A percentile compares a stretch with the other conserved stretches of the same genome.
Evolutionary conservation across 2,797 vertebrate genomes (phyloP).

Genomic region (Enteromius fasciolatus): DNA sequence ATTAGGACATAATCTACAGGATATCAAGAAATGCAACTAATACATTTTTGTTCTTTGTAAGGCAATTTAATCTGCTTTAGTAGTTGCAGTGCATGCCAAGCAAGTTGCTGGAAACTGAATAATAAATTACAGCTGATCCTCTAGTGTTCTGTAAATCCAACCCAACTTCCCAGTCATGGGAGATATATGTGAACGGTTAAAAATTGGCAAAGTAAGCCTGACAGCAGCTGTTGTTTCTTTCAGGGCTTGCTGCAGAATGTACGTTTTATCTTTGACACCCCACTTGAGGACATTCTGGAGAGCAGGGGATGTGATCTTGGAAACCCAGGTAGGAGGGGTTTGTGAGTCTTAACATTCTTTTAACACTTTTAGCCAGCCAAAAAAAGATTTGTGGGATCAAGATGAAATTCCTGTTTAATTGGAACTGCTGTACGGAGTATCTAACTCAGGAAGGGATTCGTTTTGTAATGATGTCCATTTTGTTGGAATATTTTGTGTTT

Average conservation of each 20-base stretch:
- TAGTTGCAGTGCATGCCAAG: conserved; percentile 31
- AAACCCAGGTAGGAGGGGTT: conserved; percentile 76
- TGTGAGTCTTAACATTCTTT: conserved; percentile 30
- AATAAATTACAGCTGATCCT: conserved; percentile 35
- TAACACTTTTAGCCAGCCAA: conserved; percentile 28
- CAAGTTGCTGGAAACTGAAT: conserved; percentile 36
- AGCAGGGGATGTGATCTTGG: conserved; percentile 80
- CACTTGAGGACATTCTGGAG: conserved; percentile 80
- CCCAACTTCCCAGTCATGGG: conserved; percentile 26
- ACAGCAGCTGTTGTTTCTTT: conserved; percentile 49
- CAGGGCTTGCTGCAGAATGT: conserved; percentile 86
- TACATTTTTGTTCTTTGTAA: neutral
- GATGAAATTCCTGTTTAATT: conserved; percentile 32
- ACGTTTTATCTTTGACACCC: conserved; percentile 78
- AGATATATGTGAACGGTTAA: conserved; percentile 38
- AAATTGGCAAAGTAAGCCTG: conserved; percentile 36
- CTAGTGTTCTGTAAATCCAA: conserved; percentile 36
- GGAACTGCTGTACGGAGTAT: conserved; percentile 11
- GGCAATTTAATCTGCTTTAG: conserved; percentile 14
- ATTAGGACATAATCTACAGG: neutral
- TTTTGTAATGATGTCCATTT: neutral
- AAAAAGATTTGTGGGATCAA: conserved; percentile 25
- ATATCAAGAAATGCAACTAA: conserved; percentile 2
- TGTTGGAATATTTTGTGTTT: neutral
- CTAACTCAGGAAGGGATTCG: neutral